A percentile compares a stretch with the other conserved stretches of the same genome.
phyloP scores from a whole-genome alignment of 2,888 invertebrate species.

The Pristionchus mayeri region DNA sequence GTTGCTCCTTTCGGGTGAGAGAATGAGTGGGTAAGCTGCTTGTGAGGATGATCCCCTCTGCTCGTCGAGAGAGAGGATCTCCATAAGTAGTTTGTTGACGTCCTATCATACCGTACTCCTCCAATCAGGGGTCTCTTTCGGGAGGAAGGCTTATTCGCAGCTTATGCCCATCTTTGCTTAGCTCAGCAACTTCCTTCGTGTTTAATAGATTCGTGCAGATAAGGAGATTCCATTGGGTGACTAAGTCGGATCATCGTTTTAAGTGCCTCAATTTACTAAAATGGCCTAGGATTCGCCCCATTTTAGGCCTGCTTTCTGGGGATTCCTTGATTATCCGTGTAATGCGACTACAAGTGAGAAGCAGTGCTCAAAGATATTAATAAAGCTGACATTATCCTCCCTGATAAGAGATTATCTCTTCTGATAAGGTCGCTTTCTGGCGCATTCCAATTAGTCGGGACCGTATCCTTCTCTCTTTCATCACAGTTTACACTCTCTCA shows the following conservation, averaged over 20 bases:
- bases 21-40: background rate
- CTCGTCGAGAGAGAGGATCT: background rate
- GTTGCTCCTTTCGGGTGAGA: slow-evolving; percentile 1
- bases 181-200: background rate
- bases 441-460: background rate
- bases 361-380: too few species aligned
- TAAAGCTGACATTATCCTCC: too few species aligned
- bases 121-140: too few species aligned
- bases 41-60: background rate
- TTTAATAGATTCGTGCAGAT: background rate
- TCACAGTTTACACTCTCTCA: slow-evolving; percentile 22
- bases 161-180: background rate
- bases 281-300: background rate
- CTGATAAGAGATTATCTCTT: too few species aligned
- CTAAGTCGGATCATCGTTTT: background rate
- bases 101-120: too few species aligned
- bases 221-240: background rate
- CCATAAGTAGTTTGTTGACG: background rate
- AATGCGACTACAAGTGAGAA: background rate
- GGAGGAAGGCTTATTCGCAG: too few species aligned
- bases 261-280: background rate
- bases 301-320: background rate
- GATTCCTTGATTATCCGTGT: background rate
- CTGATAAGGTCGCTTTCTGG: too few species aligned
- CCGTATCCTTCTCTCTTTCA: background rate